phyloP scores from a whole-genome alignment of 2,797 vertebrate species.

The Triplophysa yarkandensis region DNA sequence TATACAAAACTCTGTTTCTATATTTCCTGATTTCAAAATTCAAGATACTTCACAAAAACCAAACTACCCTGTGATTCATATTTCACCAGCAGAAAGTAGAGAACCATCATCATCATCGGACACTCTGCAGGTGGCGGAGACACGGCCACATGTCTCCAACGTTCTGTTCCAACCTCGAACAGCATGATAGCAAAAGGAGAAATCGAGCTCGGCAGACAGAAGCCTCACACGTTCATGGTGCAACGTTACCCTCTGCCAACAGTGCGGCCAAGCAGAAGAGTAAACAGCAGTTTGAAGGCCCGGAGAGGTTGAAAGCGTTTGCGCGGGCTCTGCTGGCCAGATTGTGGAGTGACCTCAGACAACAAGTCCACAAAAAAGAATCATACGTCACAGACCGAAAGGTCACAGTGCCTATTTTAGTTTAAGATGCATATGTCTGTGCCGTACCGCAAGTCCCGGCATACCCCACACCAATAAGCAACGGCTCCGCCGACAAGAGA shows the following conservation, averaged over 20 bases:
- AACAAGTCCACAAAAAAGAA: not conserved
- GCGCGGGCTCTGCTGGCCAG: conserved; percentile 5
- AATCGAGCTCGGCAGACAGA: conserved; percentile 12
- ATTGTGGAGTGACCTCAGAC: conserved; percentile 21
- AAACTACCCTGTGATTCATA: conserved; percentile 8
- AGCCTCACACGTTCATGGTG: conserved; percentile 30
- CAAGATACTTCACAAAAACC: not conserved
- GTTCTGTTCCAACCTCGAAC: conserved; percentile 34
- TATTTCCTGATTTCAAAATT: no score
- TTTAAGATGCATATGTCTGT: not conserved
- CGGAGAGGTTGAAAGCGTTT: conserved; percentile 26
- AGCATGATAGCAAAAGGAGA: conserved; percentile 24
- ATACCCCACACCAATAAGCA: not conserved
- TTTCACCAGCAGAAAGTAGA: not conserved
- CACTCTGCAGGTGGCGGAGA: conserved; percentile 36
- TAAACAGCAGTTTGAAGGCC: conserved; percentile 18
- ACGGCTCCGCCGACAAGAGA: not conserved
- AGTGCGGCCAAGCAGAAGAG: conserved; percentile 40
- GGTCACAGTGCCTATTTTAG: not conserved
- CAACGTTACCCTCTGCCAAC: conserved; percentile 29
- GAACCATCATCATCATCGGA: conserved; percentile 23
- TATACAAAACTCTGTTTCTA: no score
- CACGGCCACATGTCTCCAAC: conserved; percentile 32
- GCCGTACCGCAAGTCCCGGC: not conserved
- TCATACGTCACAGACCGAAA: not conserved